Evolutionary conservation across 2,113 vertebrate species (phyloP).

Genomic region (Chaetura pelagica): DNA sequence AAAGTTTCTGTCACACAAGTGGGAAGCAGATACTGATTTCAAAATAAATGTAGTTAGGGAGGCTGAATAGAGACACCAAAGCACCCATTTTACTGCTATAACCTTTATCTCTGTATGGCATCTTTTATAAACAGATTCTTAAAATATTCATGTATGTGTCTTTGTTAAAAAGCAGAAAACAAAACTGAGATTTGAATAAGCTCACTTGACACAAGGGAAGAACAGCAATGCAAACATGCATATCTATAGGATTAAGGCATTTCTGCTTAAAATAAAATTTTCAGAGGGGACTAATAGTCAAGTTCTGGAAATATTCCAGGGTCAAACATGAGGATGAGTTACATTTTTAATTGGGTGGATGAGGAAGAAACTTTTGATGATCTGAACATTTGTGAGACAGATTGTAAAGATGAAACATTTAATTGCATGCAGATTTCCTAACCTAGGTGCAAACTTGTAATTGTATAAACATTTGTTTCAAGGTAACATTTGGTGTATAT

Average conservation of each 20-base stretch:
- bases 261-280: neutral
- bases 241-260: neutral
- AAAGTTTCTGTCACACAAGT: neutral
- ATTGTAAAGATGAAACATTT: neutral
- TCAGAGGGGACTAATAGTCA: neutral
- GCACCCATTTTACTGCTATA: neutral
- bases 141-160: neutral
- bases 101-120: neutral
- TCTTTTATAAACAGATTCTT: slow-evolving; percentile 12
- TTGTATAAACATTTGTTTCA: neutral
- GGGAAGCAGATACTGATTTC: neutral
- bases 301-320: neutral
- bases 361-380: neutral
- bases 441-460: neutral
- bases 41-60: neutral
- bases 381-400: neutral
- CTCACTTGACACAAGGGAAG: neutral
- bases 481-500: neutral
- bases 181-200: neutral
- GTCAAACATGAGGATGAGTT: neutral
- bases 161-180: neutral
- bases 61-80: neutral
- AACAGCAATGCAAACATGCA: neutral
- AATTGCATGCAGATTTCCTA: neutral
- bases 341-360: neutral